Base-by-base conservation (phyloP, 1,140 invertebrate species). In the Lasaia peninsularis region DNA sequence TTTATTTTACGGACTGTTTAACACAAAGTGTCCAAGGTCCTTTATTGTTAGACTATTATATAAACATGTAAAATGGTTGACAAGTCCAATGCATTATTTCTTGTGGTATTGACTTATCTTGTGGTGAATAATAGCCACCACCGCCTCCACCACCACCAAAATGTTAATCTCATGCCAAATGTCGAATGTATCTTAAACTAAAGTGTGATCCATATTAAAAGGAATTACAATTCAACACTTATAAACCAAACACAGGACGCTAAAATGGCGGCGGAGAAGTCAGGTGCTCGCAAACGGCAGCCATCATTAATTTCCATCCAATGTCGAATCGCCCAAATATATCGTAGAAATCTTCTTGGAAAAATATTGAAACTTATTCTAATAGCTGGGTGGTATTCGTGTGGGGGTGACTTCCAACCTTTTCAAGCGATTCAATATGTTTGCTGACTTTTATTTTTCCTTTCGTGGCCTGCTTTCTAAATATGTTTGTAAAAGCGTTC, bases 241-340 rank as follows among this genome's bases (percentile, higher is more conserved):
- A 40, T 16, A 40, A 8, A 14, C 37, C 16, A 20, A 18, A 9
- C 10, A 20, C 37, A 44, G 16, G 18, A 11, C 9, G 24, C 24
- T 44, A 44, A 44, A 44, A 44, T 44, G 37, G 37, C 37, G 37
- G 14, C 18, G 20, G 33, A 40, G 31, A 68, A 74, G 73, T 74
- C 75, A 76, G 75, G 73, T 78, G 73, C 63, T 67, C 58, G 53
- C 40, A 57, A 67, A 57, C 56, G 60, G 67, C 67, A 58, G 64
- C 73, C 62, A 69, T 75, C 75, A 78, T 78, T 78, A 78, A 78
- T 78, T 76, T 71, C 75, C 68, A 76, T 78, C 76, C 68, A 76
- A 63, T 60, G 68, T 61, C 63, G 68, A 65, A 74, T 71, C 61
- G 66, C 60, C 57, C 55, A 60, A 61, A 75, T 78, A 78, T 52